Evolutionary conservation across 2,113 vertebrate species (phyloP).

Genomic region (Phocoena sinus): DNA sequence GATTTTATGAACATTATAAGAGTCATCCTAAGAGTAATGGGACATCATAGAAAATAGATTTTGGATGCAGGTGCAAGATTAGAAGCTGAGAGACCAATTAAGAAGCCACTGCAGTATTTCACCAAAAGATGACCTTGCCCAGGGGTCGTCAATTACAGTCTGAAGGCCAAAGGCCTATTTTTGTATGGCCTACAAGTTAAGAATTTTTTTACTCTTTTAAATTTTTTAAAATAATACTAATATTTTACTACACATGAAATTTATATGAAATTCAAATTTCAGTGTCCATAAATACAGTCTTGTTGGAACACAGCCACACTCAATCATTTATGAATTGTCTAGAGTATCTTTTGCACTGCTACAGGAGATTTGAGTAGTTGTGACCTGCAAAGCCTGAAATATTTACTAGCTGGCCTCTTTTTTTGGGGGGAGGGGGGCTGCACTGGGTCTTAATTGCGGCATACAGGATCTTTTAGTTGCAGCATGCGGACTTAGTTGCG

Average conservation of each 20-base stretch:
- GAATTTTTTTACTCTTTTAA: background rate
- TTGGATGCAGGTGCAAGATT: background rate
- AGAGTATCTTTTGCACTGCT: background rate
- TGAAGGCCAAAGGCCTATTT: background rate
- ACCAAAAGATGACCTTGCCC: background rate
- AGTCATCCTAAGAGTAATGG: background rate
- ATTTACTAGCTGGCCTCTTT: background rate
- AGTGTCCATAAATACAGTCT: background rate
- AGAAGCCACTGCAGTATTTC: background rate
- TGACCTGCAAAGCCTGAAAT: background rate
- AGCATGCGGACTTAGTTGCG: no score
- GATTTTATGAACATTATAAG: background rate
- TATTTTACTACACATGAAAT: background rate
- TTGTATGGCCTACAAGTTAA: background rate
- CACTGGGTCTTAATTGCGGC: no score
- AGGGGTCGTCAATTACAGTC: background rate
- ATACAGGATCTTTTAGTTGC: no score
- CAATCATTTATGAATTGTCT: background rate
- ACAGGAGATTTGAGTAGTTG: background rate
- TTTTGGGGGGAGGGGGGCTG: no score
- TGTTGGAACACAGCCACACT: background rate
- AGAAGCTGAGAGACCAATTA: background rate
- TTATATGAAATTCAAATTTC: conserved; percentile 14
- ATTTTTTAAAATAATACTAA: background rate
- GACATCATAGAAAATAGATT: background rate